These are phyloP conservation scores for Acanthopleura granulata DNA, from an alignment of 2,888 invertebrate genomes.

Conservation along the genomic window DNA sequence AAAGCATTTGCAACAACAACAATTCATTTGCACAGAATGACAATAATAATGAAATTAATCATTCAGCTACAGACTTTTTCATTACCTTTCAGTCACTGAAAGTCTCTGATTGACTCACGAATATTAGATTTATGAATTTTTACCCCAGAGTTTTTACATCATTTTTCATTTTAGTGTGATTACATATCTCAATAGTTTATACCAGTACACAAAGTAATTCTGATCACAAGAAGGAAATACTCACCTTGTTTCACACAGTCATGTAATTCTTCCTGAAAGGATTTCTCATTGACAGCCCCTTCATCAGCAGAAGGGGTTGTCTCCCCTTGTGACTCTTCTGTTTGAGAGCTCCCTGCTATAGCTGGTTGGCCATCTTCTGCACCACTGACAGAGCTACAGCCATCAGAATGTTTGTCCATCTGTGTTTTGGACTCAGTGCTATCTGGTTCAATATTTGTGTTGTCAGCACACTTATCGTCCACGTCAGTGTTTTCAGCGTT, in stretches of 20 bases:
- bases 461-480: background rate
- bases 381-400: background rate
- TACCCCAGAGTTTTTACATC: too few relatives aligned
- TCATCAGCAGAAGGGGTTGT: background rate
- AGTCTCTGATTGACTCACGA: too few relatives aligned
- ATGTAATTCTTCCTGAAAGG: background rate
- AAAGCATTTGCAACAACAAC: too few relatives aligned
- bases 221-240: background rate
- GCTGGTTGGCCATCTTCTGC: background rate
- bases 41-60: too few relatives aligned
- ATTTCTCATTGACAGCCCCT: background rate
- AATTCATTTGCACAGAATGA: too few relatives aligned
- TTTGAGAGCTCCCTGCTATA: background rate
- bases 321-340: background rate
- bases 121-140: too few relatives aligned
- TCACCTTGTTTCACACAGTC: background rate
- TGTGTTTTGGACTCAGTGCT: background rate
- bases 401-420: background rate
- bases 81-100: too few relatives aligned
- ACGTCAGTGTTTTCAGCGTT: background rate
- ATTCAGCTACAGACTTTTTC: too few relatives aligned
- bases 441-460: background rate
- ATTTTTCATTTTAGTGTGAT: too few relatives aligned
- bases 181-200: too few relatives aligned
- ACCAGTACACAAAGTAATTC: too few relatives aligned